Conservation (phyloP, 2,797 vertebrate genomes). For the Hipposideros larvatus region DNA sequence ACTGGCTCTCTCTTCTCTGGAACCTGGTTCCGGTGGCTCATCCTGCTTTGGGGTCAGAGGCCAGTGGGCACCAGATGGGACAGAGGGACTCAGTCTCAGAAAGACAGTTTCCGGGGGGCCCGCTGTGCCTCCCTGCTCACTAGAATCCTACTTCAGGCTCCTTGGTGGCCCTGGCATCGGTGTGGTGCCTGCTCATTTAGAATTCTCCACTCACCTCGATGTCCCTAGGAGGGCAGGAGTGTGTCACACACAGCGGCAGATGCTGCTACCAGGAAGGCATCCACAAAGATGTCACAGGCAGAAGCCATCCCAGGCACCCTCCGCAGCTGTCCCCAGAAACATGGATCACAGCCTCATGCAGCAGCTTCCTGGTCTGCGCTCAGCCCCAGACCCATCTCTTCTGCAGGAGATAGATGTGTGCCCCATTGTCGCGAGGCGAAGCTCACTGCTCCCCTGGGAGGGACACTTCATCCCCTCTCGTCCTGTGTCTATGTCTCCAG, state of each 20-base stretch:
- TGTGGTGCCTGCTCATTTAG: not conserved
- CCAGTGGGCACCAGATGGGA: not conserved
- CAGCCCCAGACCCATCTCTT: not conserved
- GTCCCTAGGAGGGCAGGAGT: fast-evolving
- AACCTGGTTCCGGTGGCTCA: not conserved
- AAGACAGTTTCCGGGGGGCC: not conserved
- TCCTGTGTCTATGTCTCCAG: not conserved
- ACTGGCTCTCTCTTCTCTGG: not conserved
- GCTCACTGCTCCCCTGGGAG: not conserved
- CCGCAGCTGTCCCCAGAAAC: not conserved
- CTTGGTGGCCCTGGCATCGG: fast-evolving
- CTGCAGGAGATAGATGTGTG: not conserved
- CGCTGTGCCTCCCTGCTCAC: not conserved
- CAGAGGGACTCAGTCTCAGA: fast-evolving
- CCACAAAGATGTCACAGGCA: not conserved
- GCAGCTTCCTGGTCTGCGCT: not conserved
- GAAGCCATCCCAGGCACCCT: not conserved
- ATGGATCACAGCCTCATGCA: fast-evolving
- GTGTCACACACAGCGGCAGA: not conserved
- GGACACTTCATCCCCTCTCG: fast-evolving
- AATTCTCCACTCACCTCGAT: fast-evolving
- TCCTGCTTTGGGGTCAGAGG: not conserved
- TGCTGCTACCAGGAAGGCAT: fast-evolving
- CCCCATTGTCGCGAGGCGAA: fast-evolving
- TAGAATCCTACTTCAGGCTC: not conserved